phyloP scores from a whole-genome alignment of 1,140 invertebrate species.

The Procambarus virginalis region DNA sequence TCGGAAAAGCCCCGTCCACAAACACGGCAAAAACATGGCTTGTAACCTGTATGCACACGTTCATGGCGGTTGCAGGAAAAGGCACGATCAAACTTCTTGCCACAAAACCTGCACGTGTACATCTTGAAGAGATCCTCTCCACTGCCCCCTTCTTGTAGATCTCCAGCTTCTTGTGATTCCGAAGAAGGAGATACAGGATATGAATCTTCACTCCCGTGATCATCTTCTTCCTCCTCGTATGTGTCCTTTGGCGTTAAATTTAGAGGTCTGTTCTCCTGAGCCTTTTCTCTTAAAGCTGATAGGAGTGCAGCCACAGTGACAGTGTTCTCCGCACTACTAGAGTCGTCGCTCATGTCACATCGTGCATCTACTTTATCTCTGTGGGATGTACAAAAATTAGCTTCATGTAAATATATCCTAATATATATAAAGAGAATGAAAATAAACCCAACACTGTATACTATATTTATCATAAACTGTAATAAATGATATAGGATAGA shows the following conservation, averaged over 20 bases:
- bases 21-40: slow-evolving; percentile 75
- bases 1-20: slow-evolving; percentile 77
- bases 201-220: slow-evolving; percentile 56
- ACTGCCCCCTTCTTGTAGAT: slow-evolving; percentile 18
- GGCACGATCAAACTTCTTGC: slow-evolving; percentile 78
- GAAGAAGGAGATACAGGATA: slow-evolving; percentile 56
- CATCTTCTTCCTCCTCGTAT: slow-evolving; percentile 61
- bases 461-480: too few species aligned
- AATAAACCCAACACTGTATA: too few species aligned
- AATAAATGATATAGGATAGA: too few species aligned
- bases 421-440: too few species aligned
- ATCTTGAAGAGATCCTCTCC: slow-evolving; percentile 72
- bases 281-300: slow-evolving; percentile 45
- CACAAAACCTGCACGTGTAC: slow-evolving; percentile 74
- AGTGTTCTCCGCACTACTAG: slow-evolving; percentile 50
- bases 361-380: slow-evolving; percentile 14
- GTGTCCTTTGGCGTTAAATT: slow-evolving; percentile 29
- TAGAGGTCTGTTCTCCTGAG: slow-evolving; percentile 10
- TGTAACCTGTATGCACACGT: slow-evolving; percentile 74
- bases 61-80: slow-evolving; percentile 75
- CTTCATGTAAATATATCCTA: too few species aligned
- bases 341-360: slow-evolving; percentile 40
- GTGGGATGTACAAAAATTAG: background rate
- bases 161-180: slow-evolving; percentile 59
- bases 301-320: slow-evolving; percentile 55